Base-by-base conservation (phyloP, 2,113 vertebrate species). In the Argyrosomus japonicus region DNA sequence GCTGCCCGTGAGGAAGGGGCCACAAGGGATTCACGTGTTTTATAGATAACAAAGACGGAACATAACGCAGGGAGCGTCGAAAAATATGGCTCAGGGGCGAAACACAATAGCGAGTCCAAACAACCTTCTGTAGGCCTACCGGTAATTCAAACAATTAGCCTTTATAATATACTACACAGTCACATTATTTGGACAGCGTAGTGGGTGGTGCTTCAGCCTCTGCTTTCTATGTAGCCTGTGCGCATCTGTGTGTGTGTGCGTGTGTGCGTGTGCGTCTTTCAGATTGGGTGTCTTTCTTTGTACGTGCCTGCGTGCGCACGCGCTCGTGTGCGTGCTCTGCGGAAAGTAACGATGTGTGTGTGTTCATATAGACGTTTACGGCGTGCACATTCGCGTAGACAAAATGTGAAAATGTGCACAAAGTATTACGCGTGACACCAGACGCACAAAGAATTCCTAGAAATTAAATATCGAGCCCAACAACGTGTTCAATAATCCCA, bases 21-120 rank as follows among this genome's bases (percentile, higher is more conserved):
- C 90, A 88, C 88, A 77, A 51, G 91, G 75, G 81, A 87, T 60
- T 80, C 84, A 86, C 83, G 84, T 78, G 88, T 88, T 90, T 90
- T 72, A 85, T 64, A 76, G 50, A 85, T 73, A 84, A 86, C 82
- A 88, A 85, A 87, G 79, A 87, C 54, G 50, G 57, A 85, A 88
- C 50, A 81, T 81, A 81, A 86, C 27, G 51, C 69, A 45, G 54
- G 27, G 68, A 82, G 68, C 12, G 29, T 47, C 69, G 43, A 13
- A 60, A 62, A 83, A 85, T 70, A 25, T 87, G 57, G 62, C 87
- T 87, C 32, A 57, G 64, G 71, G 87, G 79, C 62, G 75, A 79
- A 67, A 84, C 65, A 81, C 83, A 83, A 85, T 71, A 81, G 75
- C 23, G 60, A 62, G 51, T 79, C 68, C 15, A 80, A 75, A 54